Conservation (phyloP, 1,140 invertebrate species). For the Goniozus legneri region DNA sequence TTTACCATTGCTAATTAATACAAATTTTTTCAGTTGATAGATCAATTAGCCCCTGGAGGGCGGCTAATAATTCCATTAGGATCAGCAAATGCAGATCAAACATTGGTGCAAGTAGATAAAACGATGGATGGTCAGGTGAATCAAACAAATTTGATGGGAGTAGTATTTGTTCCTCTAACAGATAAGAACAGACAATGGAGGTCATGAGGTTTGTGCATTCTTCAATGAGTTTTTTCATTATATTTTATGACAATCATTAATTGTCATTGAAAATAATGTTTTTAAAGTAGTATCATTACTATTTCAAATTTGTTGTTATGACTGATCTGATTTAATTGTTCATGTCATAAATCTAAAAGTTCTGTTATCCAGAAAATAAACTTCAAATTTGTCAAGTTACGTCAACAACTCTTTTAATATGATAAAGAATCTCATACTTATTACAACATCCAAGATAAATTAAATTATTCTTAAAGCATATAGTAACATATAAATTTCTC, state of each 20-base stretch:
- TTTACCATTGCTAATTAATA: conserved; percentile 45
- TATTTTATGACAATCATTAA: neutral
- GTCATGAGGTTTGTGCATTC: conserved; percentile 39
- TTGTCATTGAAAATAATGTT: neutral
- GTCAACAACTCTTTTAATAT: too few relatives aligned
- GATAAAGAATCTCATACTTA: too few relatives aligned
- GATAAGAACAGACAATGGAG: conserved; percentile 70
- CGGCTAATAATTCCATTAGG: conserved; percentile 87
- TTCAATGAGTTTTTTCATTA: conserved; percentile 23
- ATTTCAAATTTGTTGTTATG: too few relatives aligned
- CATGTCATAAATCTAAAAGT: too few relatives aligned
- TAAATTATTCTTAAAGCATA: too few relatives aligned
- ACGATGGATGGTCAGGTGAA: conserved; percentile 72
- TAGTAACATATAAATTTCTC: too few relatives aligned
- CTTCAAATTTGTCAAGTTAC: too few relatives aligned
- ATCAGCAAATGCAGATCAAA: conserved; percentile 74
- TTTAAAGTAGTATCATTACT: neutral
- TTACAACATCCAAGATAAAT: too few relatives aligned
- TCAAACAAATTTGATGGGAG: conserved; percentile 85
- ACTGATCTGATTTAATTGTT: too few relatives aligned
- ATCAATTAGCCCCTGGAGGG: conserved; percentile 64
- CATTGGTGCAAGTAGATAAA: conserved; percentile 85
- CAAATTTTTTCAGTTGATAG: conserved; percentile 56
- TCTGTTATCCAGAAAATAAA: too few relatives aligned
- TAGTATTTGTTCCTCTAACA: conserved; percentile 95